Conservation (phyloP, 2,888 invertebrate species). For the Platycnemis pennipes region DNA sequence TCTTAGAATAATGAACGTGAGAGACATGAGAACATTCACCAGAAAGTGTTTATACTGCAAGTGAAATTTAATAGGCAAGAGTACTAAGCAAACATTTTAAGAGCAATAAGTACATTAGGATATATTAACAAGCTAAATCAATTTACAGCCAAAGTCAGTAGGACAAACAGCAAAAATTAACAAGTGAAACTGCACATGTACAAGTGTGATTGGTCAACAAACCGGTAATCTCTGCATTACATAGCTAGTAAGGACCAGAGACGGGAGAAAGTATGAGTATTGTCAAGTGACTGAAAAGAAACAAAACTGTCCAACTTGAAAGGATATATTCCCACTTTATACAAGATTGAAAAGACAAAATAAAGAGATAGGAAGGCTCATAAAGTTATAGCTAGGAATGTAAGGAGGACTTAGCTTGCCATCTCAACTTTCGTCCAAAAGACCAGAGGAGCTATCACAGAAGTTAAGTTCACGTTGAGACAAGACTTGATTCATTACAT, state of each 20-base stretch:
- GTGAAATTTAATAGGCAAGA: neutral
- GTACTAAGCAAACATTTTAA: neutral
- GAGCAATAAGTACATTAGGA: neutral
- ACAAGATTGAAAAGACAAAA: too few species aligned
- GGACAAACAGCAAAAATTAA: neutral
- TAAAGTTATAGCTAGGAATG: neutral
- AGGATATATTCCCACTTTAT: neutral
- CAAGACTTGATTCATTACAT: neutral
- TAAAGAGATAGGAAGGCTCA: too few species aligned
- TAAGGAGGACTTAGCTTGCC: neutral
- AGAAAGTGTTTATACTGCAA: neutral
- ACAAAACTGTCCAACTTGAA: neutral
- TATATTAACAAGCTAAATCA: neutral
- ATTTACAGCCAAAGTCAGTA: neutral
- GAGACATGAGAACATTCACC: conserved; percentile 14
- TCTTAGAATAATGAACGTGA: neutral
- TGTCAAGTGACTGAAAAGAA: neutral
- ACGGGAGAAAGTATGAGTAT: neutral
- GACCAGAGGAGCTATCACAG: neutral
- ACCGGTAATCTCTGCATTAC: neutral
- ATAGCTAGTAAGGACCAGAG: neutral
- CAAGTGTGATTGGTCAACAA: neutral
- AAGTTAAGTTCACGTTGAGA: neutral
- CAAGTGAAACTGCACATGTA: neutral
- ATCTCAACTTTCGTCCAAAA: neutral